Conservation (phyloP, 1,140 invertebrate genomes). For the Mesaphorura yosii region DNA sequence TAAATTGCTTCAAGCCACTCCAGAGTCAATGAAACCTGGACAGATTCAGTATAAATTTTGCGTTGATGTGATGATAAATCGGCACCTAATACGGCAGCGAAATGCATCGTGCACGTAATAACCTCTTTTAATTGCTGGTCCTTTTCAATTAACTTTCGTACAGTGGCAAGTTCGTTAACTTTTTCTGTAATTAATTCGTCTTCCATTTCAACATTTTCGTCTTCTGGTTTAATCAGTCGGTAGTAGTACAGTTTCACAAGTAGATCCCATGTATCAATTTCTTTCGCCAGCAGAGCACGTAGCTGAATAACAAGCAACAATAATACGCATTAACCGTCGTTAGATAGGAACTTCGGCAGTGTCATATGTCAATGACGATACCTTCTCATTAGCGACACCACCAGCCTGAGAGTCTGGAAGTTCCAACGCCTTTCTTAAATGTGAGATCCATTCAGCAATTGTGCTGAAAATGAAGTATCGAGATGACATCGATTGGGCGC, state of each 20-base stretch:
- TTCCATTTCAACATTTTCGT: not conserved
- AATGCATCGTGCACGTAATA: not conserved
- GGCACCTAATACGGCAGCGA: not conserved
- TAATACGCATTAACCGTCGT: not conserved
- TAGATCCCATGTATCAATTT: constrained; percentile 23
- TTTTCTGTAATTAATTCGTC: not conserved
- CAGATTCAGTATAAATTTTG: not conserved
- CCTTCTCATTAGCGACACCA: not conserved
- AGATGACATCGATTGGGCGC: constrained; percentile 3
- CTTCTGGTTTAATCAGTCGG: constrained; percentile 5
- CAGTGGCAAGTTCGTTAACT: constrained; percentile 13
- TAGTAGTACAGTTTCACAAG: constrained; percentile 10
- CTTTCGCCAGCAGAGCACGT: constrained; percentile 7
- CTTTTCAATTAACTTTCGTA: constrained; percentile 4
- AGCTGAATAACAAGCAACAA: constrained; percentile 13
- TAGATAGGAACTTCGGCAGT: too few species aligned
- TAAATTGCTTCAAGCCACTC: constrained; percentile 25
- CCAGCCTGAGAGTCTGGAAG: constrained; percentile 1
- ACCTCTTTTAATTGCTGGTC: constrained; percentile 21
- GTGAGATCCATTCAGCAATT: constrained; percentile 10
- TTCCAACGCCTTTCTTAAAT: not conserved
- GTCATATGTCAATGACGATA: not conserved
- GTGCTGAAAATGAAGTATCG: constrained; percentile 14
- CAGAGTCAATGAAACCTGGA: constrained; percentile 16
- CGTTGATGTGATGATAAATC: not conserved